A percentile compares a stretch with the other conserved stretches of the same genome.
Conservation (phyloP, 1,140 invertebrate species). For the Diplogasteroides magnus region DNA sequence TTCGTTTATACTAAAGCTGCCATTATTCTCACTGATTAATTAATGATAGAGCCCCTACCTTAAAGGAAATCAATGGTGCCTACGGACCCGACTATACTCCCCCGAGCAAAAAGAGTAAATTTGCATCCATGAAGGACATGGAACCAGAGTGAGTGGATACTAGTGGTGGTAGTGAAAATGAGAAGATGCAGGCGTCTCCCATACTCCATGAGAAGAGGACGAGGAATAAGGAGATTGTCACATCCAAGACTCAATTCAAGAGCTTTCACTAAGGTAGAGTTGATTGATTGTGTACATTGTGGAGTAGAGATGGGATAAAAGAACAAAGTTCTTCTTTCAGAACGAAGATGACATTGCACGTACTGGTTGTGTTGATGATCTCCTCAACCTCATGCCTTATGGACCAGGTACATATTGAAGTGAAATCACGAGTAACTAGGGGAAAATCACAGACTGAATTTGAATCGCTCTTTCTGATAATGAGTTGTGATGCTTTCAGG, state of each 20-base stretch:
- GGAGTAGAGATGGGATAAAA: not conserved
- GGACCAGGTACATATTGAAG: slow-evolving; percentile 34
- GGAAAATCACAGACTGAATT: not conserved
- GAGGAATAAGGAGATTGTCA: slow-evolving; percentile 12
- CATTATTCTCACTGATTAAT: no score
- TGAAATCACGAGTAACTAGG: not conserved
- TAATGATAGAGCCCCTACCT: no score
- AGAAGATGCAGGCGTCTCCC: no score
- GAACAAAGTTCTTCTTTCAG: slow-evolving; percentile 10
- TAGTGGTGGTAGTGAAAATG: no score
- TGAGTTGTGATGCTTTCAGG: no score
- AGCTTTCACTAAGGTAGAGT: not conserved
- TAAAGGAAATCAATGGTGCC: no score
- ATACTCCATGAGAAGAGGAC: slow-evolving; percentile 11
- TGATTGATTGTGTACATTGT: not conserved
- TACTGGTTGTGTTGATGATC: slow-evolving; percentile 16
- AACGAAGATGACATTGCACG: slow-evolving; percentile 6
- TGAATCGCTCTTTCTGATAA: not conserved
- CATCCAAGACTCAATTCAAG: not conserved
- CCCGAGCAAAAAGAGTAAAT: no score
- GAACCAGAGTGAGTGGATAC: no score
- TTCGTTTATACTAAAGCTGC: no score
- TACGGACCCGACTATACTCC: no score
- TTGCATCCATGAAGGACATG: no score
- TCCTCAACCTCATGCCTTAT: slow-evolving; percentile 38